phyloP scores from a whole-genome alignment of 2,113 vertebrate species.

The Micronycteris hirsuta region DNA sequence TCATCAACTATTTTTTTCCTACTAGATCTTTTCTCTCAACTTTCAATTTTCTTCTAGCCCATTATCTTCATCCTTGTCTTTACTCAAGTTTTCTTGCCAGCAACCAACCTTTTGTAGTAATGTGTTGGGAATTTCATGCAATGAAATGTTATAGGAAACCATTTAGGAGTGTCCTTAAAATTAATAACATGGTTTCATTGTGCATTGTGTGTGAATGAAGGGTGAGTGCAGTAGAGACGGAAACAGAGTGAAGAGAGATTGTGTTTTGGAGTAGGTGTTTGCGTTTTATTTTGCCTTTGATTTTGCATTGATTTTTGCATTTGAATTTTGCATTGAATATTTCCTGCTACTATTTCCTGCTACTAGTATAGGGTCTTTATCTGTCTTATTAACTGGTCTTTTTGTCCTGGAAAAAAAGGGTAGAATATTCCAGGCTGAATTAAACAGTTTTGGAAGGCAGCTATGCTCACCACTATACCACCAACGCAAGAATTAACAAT shows the following conservation, averaged over 20 bases:
- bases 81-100: neutral
- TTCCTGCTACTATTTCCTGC: too few species aligned
- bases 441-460: constrained; percentile 84
- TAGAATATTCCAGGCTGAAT: neutral
- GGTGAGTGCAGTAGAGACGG: neutral
- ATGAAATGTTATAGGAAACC: neutral
- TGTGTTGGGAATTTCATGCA: neutral
- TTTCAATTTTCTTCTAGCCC: neutral
- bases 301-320: neutral
- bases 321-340: neutral
- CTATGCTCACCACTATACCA: constrained; percentile 87
- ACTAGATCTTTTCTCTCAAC: neutral
- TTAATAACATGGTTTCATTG: neutral
- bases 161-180: neutral
- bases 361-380: neutral
- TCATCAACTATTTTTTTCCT: neutral
- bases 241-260: neutral
- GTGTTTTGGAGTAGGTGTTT: neutral
- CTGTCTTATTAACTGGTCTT: neutral
- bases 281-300: neutral
- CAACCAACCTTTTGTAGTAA: neutral
- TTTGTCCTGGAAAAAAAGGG: neutral
- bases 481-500: constrained; percentile 73
- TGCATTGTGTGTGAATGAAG: neutral
- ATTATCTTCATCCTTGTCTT: neutral